phyloP scores from a whole-genome alignment of 2,888 invertebrate species.

The Caenorhabditis sp. region DNA sequence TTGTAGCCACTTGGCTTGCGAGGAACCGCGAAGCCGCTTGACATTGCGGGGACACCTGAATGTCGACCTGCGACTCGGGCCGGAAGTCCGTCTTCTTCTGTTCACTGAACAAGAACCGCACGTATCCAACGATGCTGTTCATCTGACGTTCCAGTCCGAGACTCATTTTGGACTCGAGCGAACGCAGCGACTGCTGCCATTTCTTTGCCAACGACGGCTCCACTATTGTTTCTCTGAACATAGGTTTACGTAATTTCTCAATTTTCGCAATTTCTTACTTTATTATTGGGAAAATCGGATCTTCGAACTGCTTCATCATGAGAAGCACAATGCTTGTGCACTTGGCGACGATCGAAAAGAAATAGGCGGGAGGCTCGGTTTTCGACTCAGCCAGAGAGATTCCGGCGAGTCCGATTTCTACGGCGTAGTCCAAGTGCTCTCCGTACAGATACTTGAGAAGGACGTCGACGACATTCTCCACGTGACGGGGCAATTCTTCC shows the following conservation, averaged over 20 bases:
- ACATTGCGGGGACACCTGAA: slow-evolving; percentile 58
- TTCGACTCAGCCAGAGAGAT: slow-evolving; percentile 86
- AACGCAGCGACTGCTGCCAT: slow-evolving; percentile 89
- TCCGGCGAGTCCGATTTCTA: slow-evolving; percentile 89
- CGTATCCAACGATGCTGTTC: slow-evolving; percentile 85
- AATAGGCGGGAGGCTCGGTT: slow-evolving; percentile 90
- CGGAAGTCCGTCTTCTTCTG: slow-evolving; percentile 93
- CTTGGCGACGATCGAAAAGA: slow-evolving; percentile 91
- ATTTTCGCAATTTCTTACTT: slow-evolving; percentile 83
- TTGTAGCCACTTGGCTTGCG: slow-evolving; percentile 35
- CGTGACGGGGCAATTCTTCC: slow-evolving; percentile 85
- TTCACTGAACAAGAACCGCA: slow-evolving; percentile 81
- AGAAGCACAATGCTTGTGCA: slow-evolving; percentile 93
- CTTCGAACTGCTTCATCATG: slow-evolving; percentile 92
- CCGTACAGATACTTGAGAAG: slow-evolving; percentile 88
- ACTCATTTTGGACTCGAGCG: slow-evolving; percentile 92
- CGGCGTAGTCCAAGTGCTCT: slow-evolving; percentile 96
- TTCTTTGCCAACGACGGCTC: slow-evolving; percentile 91
- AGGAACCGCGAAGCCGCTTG: slow-evolving; percentile 44
- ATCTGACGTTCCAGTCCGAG: slow-evolving; percentile 84
- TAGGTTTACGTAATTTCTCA: neutral
- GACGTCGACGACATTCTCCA: slow-evolving; percentile 86
- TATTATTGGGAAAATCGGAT: slow-evolving; percentile 90
- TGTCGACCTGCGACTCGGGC: slow-evolving; percentile 81
- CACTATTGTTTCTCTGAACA: slow-evolving; percentile 87